Base-by-base conservation (phyloP, 2,797 vertebrate species). In the Echiichthys vipera region DNA sequence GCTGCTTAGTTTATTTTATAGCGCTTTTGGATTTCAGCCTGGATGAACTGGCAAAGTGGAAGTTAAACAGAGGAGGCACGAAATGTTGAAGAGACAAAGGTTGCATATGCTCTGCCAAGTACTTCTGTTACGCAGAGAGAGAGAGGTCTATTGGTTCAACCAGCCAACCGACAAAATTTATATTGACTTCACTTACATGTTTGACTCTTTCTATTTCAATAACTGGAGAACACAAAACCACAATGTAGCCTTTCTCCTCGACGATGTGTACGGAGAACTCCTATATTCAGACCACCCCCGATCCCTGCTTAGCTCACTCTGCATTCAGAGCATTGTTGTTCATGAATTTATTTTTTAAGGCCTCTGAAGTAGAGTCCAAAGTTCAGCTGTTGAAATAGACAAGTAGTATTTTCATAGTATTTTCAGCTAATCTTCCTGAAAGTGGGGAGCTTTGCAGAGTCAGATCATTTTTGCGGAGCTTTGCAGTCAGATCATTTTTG, bases 321-420 rank as follows among this genome's bases (percentile, higher is more conserved):
- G 81, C 71, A 91, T 90, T 86, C 80, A 9, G 59, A 74, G 57
- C 59, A 62, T 82, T 86, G 80, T 75, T 80, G 78, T 80, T 85
- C 80, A 86, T 90, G 78, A 81, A 85, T 93, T 74, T 87, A n/a
- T 82, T 87, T 74, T 88, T 88, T 22, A 68, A 62, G 53, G 69
- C 65, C 55, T 78, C 78, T 80, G 58, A 83, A 85, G 71, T 51
- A 66, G 65, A 69, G 79, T 77, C 77, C 78, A 85, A 87, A 85
- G 88, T 91, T 91, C 87, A 89, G 74, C 43, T 36, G 65, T 27
- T 67, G 83, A 86, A 82, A 83, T 71, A 82, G 72, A 89, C 85
- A 83, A 79, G n/a, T 73, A 62, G 53, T n/a, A n/a, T n/a, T n/a
- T n/a, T n/a, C n/a, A n/a, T n/a, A 73, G 75, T 70, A 50, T 84